A percentile compares a stretch with the other conserved stretches of the same genome.
Conservation (phyloP, 2,797 vertebrate species). For the Craterocephalus amniculus region DNA sequence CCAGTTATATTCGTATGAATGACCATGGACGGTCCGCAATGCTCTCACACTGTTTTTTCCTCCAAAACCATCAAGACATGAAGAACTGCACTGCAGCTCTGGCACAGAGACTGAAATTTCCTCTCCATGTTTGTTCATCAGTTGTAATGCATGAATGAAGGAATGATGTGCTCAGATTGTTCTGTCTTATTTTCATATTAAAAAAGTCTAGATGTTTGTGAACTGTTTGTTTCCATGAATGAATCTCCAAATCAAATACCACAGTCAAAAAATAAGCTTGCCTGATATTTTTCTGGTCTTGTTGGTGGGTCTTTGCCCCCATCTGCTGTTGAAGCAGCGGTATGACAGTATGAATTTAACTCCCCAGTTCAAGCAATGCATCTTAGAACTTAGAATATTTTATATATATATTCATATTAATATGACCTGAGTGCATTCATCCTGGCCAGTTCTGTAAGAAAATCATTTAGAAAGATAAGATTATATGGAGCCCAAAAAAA, state of each 20-base stretch:
- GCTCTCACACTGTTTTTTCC: slow-evolving; percentile 43
- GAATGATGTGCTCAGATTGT: slow-evolving; percentile 71
- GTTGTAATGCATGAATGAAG: slow-evolving; percentile 74
- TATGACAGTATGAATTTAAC: neutral
- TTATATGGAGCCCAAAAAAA: neutral
- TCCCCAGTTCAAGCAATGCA: neutral
- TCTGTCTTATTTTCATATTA: slow-evolving; percentile 86
- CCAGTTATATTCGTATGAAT: slow-evolving; percentile 39
- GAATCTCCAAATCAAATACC: neutral
- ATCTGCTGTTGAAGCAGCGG: slow-evolving; percentile 31
- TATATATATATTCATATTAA: neutral
- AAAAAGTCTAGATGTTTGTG: slow-evolving; percentile 78
- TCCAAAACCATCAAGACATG: slow-evolving; percentile 40
- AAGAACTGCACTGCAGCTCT: slow-evolving; percentile 51
- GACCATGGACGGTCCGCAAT: slow-evolving; percentile 46
- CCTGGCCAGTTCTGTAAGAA: neutral
- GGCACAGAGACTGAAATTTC: slow-evolving; percentile 51
- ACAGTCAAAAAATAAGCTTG: neutral
- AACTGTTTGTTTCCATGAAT: slow-evolving; percentile 18
- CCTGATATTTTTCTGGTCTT: neutral
- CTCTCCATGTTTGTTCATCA: slow-evolving; percentile 53
- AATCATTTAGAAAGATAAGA: neutral
- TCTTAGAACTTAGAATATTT: neutral
- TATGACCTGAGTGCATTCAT: neutral
- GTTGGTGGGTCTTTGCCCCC: slow-evolving; percentile 20